Percentiles rank a stretch among this genome's conserved stretches.
Evolutionary conservation across 2,797 vertebrate genomes (phyloP).

Genomic region (Gambelia wislizenii): DNA sequence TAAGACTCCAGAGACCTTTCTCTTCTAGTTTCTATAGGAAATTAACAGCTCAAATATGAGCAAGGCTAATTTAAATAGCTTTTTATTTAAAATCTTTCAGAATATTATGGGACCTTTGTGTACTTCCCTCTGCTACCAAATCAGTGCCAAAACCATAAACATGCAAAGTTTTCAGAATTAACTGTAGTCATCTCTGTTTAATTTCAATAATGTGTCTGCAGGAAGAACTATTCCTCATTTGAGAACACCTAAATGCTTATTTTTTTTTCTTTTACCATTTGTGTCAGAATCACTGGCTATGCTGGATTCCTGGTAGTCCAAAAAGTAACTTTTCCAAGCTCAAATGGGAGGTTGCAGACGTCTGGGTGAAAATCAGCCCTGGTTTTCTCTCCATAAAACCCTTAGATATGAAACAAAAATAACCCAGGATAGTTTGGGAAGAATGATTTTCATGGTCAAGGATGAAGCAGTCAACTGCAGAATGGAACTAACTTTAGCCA

Average conservation of each 20-base stretch:
- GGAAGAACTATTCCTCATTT: slow-evolving; percentile 15
- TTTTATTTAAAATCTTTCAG: slow-evolving; percentile 55
- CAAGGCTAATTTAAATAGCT: slow-evolving; percentile 28
- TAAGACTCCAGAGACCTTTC: slow-evolving; percentile 20
- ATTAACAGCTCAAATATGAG: slow-evolving; percentile 37
- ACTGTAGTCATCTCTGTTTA: slow-evolving; percentile 22
- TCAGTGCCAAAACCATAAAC: slow-evolving; percentile 22
- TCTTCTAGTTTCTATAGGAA: slow-evolving; percentile 36
- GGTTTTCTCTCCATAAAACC: background rate
- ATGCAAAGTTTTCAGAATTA: slow-evolving; percentile 15
- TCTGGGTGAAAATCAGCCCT: background rate
- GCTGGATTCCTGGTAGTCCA: background rate
- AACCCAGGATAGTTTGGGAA: background rate
- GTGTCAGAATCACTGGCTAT: background rate
- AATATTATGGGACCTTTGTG: slow-evolving; percentile 18
- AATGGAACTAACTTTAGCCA: too few species aligned
- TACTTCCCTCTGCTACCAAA: slow-evolving; percentile 3
- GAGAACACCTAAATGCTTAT: background rate
- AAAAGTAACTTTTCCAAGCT: too few species aligned
- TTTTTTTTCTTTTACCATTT: background rate
- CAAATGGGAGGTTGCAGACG: background rate
- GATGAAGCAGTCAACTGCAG: too few species aligned
- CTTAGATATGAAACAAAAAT: background rate
- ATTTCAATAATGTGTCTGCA: slow-evolving; percentile 21
- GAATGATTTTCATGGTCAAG: too few species aligned